Evolutionary conservation across 2,888 invertebrate species (phyloP), one percentile per base, ranked within the genome.

Genomic region (Tetramorium bicarinatum): DNA sequence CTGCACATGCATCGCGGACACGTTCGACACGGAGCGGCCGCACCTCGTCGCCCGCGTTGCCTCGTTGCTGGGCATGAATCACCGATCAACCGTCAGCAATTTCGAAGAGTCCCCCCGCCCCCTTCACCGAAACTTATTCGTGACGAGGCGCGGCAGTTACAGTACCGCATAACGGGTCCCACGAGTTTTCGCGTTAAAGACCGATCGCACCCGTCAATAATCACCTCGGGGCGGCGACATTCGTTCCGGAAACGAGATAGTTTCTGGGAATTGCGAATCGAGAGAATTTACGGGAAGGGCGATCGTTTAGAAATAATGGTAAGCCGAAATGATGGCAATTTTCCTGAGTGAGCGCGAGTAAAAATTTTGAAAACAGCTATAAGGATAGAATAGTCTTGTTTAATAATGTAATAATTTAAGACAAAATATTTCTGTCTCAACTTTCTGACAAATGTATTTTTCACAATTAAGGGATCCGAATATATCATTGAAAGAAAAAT

Each of bases 1-100:
- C 79, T 79, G 79, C 69, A 21, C 67, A 25, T 56, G 29, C 79
- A 66, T 54, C 66, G 52, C 64, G 29, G 47, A 59, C 59, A 38
- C 54, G 52, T 59, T 25, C 69, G 71, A 79, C 66, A 41, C 25
- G 64, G 8, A 15, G 66, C 56, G 56, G 67, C 79, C 67, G 56
- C 69, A 66, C 77, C 54, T 77, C 49, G 34, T 38, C 9, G 54
- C 85, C 62, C 85, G n/a, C 13, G 21, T 77, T 82, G 29, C 29
- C 82, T 75, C 72, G 83, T 82, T 80, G 79, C 82, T 49, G 85
- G 80, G 87, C 87, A 91, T 93, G 93, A 93, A 92, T 93, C 93
- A 93, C 92, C 93, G 88, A 92, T 93, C 90, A 93, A 92, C 92
- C 91, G 91, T 90, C 86, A 86, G 83, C 89, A 89, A 88, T 87